Conservation (phyloP, 2,113 vertebrate genomes). For the Nyctibius bracteatus region DNA sequence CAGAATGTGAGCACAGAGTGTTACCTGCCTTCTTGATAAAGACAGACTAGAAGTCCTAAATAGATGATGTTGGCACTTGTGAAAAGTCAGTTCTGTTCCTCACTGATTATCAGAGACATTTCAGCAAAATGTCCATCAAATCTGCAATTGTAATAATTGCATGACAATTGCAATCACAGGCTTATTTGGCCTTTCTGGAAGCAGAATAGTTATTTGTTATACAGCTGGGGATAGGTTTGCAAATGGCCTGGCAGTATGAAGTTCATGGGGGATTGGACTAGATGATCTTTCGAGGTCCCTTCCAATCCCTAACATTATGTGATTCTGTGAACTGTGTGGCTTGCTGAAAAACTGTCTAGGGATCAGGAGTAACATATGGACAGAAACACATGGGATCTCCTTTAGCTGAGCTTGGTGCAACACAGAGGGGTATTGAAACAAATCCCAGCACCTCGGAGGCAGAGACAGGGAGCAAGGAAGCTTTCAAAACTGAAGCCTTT, state of each 20-base stretch:
- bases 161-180: slow-evolving; percentile 33
- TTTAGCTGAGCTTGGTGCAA: neutral
- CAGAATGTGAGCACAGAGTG: neutral
- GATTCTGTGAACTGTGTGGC: neutral
- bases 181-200: slow-evolving; percentile 27
- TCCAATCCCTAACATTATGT: too few relatives aligned
- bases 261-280: too few relatives aligned
- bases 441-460: neutral
- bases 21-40: slow-evolving; percentile 30
- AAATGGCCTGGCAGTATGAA: neutral
- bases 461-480: neutral
- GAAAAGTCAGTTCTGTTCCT: slow-evolving; percentile 22
- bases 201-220: slow-evolving; percentile 3
- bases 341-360: neutral
- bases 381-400: neutral
- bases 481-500: neutral
- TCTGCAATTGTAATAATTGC: slow-evolving; percentile 47
- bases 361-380: neutral
- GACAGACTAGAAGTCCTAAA: neutral
- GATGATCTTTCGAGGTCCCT: too few relatives aligned
- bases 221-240: neutral
- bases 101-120: slow-evolving; percentile 16
- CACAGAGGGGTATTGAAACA: neutral
- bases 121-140: slow-evolving; percentile 32
- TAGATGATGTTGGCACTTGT: neutral